Conservation (phyloP, 2,888 invertebrate species). For the Subacronicta megacephala region DNA sequence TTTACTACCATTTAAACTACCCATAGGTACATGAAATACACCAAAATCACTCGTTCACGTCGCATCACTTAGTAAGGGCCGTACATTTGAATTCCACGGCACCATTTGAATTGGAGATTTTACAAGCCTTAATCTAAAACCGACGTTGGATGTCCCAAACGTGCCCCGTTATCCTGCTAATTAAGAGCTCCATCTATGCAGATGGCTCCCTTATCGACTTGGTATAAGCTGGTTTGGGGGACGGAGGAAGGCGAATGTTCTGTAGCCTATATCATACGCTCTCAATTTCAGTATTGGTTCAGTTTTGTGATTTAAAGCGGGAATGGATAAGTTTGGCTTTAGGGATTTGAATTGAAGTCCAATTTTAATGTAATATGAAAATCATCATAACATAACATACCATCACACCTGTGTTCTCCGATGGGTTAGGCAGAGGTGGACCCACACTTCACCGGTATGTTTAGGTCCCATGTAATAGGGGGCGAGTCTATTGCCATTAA, state of each 20-base stretch:
- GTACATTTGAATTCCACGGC: constrained; percentile 80
- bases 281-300: too few species aligned
- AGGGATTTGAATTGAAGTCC: too few species aligned
- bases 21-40: too few species aligned
- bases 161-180: constrained; percentile 78
- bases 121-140: constrained; percentile 84
- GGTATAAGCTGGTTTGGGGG: constrained; percentile 3
- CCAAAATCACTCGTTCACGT: constrained; percentile 6
- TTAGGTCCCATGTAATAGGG: too few species aligned
- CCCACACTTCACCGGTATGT: too few species aligned
- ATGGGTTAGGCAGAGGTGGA: too few species aligned
- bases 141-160: constrained; percentile 71
- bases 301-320: not conserved
- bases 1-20: too few species aligned
- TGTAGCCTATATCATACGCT: not conserved
- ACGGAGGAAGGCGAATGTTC: not conserved
- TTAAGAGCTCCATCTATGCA: constrained; percentile 70
- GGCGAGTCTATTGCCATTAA: too few species aligned
- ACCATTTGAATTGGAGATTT: constrained; percentile 87
- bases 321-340: too few species aligned
- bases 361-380: too few species aligned
- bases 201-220: constrained; percentile 43
- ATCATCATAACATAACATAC: too few species aligned
- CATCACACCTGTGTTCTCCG: too few species aligned
- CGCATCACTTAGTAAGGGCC: constrained; percentile 60